Conservation (phyloP, 2,113 vertebrate species). For the Oncorhynchus kisutch region DNA sequence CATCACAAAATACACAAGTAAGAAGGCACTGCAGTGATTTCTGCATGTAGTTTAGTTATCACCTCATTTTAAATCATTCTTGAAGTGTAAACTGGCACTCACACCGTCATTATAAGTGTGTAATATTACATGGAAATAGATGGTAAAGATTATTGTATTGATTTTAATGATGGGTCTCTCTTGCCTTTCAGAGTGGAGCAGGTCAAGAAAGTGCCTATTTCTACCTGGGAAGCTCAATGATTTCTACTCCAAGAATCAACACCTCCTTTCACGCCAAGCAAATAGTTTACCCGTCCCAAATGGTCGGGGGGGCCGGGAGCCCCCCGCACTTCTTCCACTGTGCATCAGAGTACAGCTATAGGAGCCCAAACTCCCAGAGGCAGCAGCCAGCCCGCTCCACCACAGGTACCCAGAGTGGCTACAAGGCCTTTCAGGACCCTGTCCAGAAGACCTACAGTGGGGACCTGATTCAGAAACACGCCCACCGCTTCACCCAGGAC, state of each 20-base stretch:
- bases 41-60: background rate
- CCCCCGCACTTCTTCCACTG: conserved; percentile 28
- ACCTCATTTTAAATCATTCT: background rate
- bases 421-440: conserved; percentile 68
- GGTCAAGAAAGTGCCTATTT: conserved; percentile 47
- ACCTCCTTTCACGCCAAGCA: conserved; percentile 69
- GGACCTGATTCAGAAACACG: conserved; percentile 87
- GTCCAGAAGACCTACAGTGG: conserved; percentile 73
- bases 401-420: conserved; percentile 43
- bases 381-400: conserved; percentile 47
- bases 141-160: background rate
- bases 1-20: conserved; percentile 37
- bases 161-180: conserved; percentile 1
- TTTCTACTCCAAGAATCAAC: conserved; percentile 60
- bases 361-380: conserved; percentile 42
- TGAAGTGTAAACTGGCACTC: background rate
- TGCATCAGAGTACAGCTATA: conserved; percentile 57
- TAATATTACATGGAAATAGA: background rate
- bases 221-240: conserved; percentile 51
- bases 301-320: conserved; percentile 11
- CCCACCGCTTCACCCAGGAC: conserved; percentile 78
- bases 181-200: conserved; percentile 54
- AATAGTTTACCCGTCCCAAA: conserved; percentile 54
- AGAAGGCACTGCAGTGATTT: conserved; percentile 2
- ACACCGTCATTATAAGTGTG: background rate